Conservation (phyloP, 2,797 vertebrate species). For the Brotula barbata region DNA sequence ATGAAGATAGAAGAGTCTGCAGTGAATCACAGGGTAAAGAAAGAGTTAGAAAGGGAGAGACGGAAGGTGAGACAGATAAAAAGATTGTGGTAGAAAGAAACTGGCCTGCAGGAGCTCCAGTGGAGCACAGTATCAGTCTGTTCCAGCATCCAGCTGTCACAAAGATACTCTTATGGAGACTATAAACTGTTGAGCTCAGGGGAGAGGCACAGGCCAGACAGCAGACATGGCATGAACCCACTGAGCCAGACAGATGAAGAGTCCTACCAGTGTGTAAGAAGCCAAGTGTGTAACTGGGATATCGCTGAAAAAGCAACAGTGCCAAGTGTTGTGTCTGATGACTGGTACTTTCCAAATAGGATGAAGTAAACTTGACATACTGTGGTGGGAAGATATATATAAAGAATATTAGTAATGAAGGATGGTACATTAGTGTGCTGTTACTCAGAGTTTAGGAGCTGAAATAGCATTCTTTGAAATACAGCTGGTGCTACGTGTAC, state of each 20-base stretch:
- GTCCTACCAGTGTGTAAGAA: conserved; percentile 27
- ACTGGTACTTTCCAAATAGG: neutral
- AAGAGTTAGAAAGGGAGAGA: neutral
- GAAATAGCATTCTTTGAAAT: too few species aligned
- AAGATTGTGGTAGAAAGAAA: neutral
- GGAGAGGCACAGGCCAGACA: conserved; percentile 46
- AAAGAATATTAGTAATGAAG: too few species aligned
- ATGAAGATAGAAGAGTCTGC: neutral
- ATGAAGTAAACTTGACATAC: neutral
- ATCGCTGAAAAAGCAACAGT: conserved; percentile 2
- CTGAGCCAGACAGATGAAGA: conserved; percentile 55
- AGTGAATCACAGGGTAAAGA: neutral
- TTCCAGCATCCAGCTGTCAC: conserved; percentile 54
- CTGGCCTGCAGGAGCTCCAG: conserved; percentile 26
- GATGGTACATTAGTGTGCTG: too few species aligned
- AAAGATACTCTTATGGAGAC: conserved; percentile 69
- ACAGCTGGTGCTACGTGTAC: too few species aligned
- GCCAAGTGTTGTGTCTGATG: conserved; percentile 11
- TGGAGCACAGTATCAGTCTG: conserved; percentile 33
- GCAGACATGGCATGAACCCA: conserved; percentile 51
- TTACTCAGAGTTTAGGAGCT: too few species aligned
- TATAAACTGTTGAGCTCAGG: conserved; percentile 37
- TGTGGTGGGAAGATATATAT: too few species aligned
- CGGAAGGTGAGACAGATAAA: neutral
- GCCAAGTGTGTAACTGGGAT: conserved; percentile 16